Evolutionary conservation across 1,140 invertebrate species (phyloP).

Genomic region (Pinna nobilis): DNA sequence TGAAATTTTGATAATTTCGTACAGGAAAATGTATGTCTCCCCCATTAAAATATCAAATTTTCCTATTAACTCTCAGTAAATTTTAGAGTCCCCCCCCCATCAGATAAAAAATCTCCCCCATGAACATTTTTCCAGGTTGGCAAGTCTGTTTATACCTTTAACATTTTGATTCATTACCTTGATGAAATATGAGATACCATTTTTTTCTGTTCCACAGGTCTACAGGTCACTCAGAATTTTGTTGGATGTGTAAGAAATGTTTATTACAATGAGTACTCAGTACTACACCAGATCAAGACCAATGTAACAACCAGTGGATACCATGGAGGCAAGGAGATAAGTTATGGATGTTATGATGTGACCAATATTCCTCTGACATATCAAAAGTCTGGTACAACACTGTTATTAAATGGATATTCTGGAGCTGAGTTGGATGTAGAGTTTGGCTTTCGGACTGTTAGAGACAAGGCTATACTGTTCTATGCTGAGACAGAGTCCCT

Average conservation of each 20-base stretch:
- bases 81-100: too few species aligned
- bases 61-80: too few species aligned
- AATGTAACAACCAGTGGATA: constrained; percentile 79
- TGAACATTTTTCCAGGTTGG: too few species aligned
- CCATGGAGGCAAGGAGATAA: constrained; percentile 85
- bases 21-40: too few species aligned
- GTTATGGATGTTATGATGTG: constrained; percentile 88
- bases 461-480: constrained; percentile 87
- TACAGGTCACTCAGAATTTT: constrained; percentile 78
- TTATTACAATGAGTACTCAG: constrained; percentile 93
- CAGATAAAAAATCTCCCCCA: too few species aligned
- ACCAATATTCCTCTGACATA: constrained; percentile 93
- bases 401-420: constrained; percentile 79
- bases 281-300: constrained; percentile 86
- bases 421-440: constrained; percentile 83
- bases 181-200: too few species aligned
- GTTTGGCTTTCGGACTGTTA: constrained; percentile 92
- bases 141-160: too few species aligned
- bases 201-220: constrained; percentile 65
- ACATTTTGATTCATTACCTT: too few species aligned
- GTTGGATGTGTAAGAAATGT: constrained; percentile 92
- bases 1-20: too few species aligned
- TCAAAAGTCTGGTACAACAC: constrained; percentile 83
- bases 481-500: constrained; percentile 78
- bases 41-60: too few species aligned